Evolutionary conservation across 2,113 vertebrate species (phyloP).

Genomic region (Phylloscopus whistleri): DNA sequence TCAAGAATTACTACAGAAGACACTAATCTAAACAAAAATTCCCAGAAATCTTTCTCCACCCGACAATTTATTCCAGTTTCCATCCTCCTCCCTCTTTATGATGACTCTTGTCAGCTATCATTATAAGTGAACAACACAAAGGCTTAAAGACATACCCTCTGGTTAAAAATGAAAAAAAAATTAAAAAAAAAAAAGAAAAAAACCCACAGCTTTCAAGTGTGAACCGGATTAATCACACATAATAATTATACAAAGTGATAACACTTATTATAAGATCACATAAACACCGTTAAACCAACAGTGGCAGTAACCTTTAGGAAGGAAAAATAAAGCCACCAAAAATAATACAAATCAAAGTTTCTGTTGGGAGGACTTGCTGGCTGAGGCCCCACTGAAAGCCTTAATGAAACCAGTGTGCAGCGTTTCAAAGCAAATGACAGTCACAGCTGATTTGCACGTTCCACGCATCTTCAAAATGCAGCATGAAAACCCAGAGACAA

Average conservation of each 20-base stretch:
- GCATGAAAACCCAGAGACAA: not conserved
- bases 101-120: conserved; percentile 59
- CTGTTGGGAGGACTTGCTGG: not conserved
- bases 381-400: not conserved
- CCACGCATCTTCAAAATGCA: not conserved
- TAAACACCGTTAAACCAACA: conserved; percentile 68
- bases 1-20: not conserved
- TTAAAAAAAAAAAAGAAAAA: not conserved
- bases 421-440: conserved; percentile 36
- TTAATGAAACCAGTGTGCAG: not conserved
- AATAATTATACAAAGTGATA: conserved; percentile 74
- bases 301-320: conserved; percentile 67
- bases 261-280: conserved; percentile 65
- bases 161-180: conserved; percentile 32
- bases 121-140: conserved; percentile 65
- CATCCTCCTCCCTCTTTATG: not conserved
- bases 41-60: not conserved
- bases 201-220: conserved; percentile 57
- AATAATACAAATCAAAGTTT: conserved; percentile 42
- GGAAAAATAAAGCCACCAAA: conserved; percentile 49
- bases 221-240: conserved; percentile 66
- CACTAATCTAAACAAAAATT: not conserved
- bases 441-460: not conserved
- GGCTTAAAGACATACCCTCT: conserved; percentile 63
- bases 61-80: not conserved